Percentiles rank a stretch among this genome's conserved stretches.
Conservation (phyloP, 2,888 invertebrate species). For the Calameuta idolon region DNA sequence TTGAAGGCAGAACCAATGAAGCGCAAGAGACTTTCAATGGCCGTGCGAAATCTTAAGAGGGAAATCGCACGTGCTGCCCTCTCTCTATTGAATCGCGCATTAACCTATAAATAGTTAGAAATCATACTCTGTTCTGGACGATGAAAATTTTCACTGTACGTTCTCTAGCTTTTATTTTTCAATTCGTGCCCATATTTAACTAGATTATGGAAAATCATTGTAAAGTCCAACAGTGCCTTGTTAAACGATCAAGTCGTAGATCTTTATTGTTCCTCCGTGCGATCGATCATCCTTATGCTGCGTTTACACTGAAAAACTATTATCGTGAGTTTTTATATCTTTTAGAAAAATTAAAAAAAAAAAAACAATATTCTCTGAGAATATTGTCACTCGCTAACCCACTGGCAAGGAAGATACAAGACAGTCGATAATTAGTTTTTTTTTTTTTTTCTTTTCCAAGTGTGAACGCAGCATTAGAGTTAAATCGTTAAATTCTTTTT, state of each 20-base stretch:
- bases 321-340: too few relatives aligned
- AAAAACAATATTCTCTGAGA: not conserved
- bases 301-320: not conserved
- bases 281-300: not conserved
- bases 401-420: not conserved
- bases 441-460: not conserved
- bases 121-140: not conserved
- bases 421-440: not conserved
- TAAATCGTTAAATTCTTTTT: not conserved
- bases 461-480: not conserved
- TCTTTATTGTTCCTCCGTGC: not conserved
- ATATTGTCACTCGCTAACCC: not conserved
- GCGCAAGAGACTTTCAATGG: not conserved
- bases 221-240: not conserved
- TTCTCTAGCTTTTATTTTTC: not conserved
- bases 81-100: not conserved
- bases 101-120: not conserved
- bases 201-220: not conserved
- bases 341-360: too few relatives aligned
- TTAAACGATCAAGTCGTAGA: not conserved
- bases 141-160: not conserved
- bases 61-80: not conserved
- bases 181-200: not conserved
- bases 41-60: not conserved
- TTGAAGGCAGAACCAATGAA: not conserved